These are phyloP conservation scores for Macquaria ambigua DNA, from an alignment of 2,113 vertebrate species.

Conservation along the genomic window DNA sequence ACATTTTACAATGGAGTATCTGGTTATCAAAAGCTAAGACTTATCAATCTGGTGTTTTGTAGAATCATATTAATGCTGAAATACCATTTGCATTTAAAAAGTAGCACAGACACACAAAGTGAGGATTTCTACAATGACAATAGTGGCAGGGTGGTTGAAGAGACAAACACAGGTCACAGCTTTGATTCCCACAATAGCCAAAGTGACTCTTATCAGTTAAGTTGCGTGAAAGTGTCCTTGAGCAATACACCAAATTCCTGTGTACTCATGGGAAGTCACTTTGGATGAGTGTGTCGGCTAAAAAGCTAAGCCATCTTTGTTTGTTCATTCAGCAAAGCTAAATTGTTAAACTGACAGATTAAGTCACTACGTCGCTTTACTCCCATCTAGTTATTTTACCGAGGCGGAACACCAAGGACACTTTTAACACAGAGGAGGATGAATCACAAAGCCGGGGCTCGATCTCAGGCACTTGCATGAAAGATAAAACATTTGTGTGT, in stretches of 20 bases:
- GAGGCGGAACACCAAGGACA: conserved; percentile 25
- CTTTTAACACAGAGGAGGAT: conserved; percentile 22
- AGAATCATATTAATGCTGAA: background rate
- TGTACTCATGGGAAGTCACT: background rate
- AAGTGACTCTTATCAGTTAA: background rate
- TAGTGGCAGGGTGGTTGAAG: too few species aligned
- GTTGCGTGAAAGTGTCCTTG: background rate
- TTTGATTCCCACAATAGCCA: background rate
- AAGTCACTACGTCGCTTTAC: background rate
- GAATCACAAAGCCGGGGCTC: conserved; percentile 26
- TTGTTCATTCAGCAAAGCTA: background rate
- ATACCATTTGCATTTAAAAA: background rate
- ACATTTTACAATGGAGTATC: background rate
- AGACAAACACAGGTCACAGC: background rate
- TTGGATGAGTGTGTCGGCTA: background rate
- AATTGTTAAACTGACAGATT: conserved; percentile 9
- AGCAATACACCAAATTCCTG: background rate
- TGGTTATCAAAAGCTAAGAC: background rate
- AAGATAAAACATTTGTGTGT: conserved; percentile 33
- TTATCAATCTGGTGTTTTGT: background rate
- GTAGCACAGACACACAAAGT: background rate
- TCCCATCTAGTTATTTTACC: background rate
- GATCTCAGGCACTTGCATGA: conserved; percentile 29
- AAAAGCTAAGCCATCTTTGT: conserved; percentile 1
- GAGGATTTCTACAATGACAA: background rate